Base-by-base conservation (phyloP, 2,888 invertebrate species). In the Orchesella flavescens region DNA sequence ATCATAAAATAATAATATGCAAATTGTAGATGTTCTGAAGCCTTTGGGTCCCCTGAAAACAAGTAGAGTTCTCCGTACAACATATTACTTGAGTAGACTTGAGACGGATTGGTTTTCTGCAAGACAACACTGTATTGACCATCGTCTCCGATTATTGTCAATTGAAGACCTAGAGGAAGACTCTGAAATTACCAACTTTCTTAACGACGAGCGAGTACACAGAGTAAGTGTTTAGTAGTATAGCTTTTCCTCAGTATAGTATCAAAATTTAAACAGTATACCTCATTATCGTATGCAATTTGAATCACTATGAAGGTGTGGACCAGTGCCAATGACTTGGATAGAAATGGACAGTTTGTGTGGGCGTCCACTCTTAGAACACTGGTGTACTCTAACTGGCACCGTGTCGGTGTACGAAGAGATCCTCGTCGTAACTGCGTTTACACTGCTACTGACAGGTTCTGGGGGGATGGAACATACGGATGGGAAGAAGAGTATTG, bases 401-500 rank as follows among this genome's bases (percentile, higher is more conserved):
- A 83, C 49, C 72, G 66, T 4, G 17, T 44, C 1, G 66, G 77
- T 10, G 53, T 53, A 59, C 83, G 77, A 23, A 44, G 59, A 13
- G 83, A 83, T 53, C 65, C 71, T 13, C 23, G 83, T 7, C 43
- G 83, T 7, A 44, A 59, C 15, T 83, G 83, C 49, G 83, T 83
- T 13, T 82, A 76, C 63, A 82, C 82, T 55, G 82, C 71, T 5
- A 76, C 82, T 0, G 76, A 82, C 15, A 76, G 65, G 34, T 34
- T 34, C 34, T 83, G 83, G 83, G 74, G 76, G 23, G 83, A 83
- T 72, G 77, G 77, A n/a, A 83, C 83, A 19, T 83, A 55, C 24
- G 83, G 83, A 17, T 83, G 83, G 83, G 83, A 83, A 19, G 83
- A 83, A 21, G 83, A 83, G 24, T 66, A 72, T 59, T 83, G 83